Base-by-base conservation (phyloP, 2,888 invertebrate genomes). In the Drepanosiphum platanoidis region DNA sequence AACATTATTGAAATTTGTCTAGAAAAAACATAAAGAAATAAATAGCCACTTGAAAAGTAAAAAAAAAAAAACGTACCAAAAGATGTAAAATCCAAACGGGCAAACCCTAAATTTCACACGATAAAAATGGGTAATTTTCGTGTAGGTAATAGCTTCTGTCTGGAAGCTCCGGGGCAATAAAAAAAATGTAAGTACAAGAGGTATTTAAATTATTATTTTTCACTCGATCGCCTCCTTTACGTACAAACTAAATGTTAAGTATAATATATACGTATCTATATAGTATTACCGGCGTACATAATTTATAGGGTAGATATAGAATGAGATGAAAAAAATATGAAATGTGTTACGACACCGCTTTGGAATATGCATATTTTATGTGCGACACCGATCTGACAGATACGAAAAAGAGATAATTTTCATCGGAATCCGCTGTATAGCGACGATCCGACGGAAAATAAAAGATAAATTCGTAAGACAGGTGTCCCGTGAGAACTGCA, bases 401-500 rank as follows among this genome's bases (percentile, higher is more conserved):
- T 84, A 84, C 84, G 84, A 84, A 77, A 83, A 84, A 84, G 68
- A 84, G 84, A 84, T 84, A 84, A 84, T 84, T 84, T 84, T 39
- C 77, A 84, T 84, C 84, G 84, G 84, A 84, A 84, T 84, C 75
- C 77, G 30, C 68, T 34, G 71, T 32, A n/a, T n/a, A 11, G 9
- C 46, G n/a, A 61, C 81, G 61, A 81, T 81, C 81, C 81, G 68
- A 75, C 83, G 83, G 83, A 68, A 84, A 84, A 84, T 84, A 84
- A 77, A 84, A 84, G 84, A 84, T 84, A 84, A 84, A 84, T 84
- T 84, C 84, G 84, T 84, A 84, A 84, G 84, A 84, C 84, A 84
- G 84, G 84, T 84, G 84, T 84, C 75, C 75, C 84, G 84, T 84
- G 84, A 84, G 84, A 84, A 84, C 84, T 70, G 39, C 68, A 52